phyloP scores from a whole-genome alignment of 2,797 vertebrate species.

The Acridotheres tristis region DNA sequence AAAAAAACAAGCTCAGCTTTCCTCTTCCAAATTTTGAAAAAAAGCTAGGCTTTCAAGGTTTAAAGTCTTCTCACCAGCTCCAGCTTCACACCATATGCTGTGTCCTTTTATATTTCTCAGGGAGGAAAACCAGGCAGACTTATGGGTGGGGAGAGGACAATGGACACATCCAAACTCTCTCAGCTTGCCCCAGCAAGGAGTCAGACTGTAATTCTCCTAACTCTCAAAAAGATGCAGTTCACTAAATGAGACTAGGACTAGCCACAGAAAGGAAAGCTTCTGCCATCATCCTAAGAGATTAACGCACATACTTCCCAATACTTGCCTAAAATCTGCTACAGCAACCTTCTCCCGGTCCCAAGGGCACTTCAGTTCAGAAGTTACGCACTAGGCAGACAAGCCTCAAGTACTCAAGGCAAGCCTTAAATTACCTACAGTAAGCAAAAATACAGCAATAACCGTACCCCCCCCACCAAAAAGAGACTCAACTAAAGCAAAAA shows the following conservation, averaged over 20 bases:
- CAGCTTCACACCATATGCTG: background rate
- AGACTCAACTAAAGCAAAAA: background rate
- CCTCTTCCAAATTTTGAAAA: background rate
- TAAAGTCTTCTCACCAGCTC: background rate
- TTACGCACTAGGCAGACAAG: background rate
- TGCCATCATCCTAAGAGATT: background rate
- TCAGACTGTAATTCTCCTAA: background rate
- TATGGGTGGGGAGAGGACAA: background rate
- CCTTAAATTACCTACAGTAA: background rate
- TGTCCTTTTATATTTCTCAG: background rate
- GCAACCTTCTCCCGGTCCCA: background rate
- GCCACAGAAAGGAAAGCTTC: background rate
- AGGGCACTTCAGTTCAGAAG: background rate
- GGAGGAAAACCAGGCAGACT: background rate
- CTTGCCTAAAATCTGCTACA: background rate
- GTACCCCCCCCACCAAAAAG: rapidly evolving
- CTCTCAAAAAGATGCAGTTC: background rate
- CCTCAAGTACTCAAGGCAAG: background rate
- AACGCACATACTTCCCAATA: background rate
- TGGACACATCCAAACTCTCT: background rate
- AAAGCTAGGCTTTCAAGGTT: background rate
- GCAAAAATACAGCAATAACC: background rate
- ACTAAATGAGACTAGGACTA: background rate
- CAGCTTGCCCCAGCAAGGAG: background rate
- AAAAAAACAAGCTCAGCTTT: background rate